These are phyloP conservation scores for Catostylus mosaicus DNA, from an alignment of 30 jellyfish, hydroid and myxozoan species.

Conservation along the genomic window DNA sequence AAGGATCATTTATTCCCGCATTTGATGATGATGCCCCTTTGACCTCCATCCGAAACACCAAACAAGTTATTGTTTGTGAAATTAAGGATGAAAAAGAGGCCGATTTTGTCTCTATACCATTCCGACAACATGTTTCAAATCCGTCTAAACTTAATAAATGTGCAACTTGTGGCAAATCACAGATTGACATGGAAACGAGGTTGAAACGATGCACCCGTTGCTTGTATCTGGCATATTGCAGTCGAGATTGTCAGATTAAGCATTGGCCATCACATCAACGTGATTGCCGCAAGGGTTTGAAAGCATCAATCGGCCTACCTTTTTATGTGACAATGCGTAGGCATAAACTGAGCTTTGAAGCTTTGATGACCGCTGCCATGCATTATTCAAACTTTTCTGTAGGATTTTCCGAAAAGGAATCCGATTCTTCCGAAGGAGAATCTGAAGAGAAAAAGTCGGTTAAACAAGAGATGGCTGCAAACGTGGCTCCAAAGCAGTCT, in stretches of 20 bases:
- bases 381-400: slow-evolving; percentile 74
- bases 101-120: slow-evolving; percentile 77
- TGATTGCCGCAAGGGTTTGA: slow-evolving; percentile 76
- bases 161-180: slow-evolving; percentile 57
- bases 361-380: slow-evolving; percentile 44
- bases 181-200: slow-evolving; percentile 47
- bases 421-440: slow-evolving; percentile 36
- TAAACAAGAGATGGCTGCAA: slow-evolving; percentile 3
- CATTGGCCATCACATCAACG: slow-evolving; percentile 84
- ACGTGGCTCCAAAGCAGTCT: slow-evolving; percentile 1
- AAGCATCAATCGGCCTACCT: slow-evolving; percentile 81
- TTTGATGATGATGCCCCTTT: slow-evolving; percentile 67
- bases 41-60: slow-evolving; percentile 19
- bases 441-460: slow-evolving; percentile 25
- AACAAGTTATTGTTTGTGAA: slow-evolving; percentile 79
- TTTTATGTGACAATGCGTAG: slow-evolving; percentile 64
- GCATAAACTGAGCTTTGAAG: slow-evolving; percentile 42
- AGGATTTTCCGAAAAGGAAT: slow-evolving; percentile 29
- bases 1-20: slow-evolving; percentile 42
- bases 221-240: slow-evolving; percentile 83
- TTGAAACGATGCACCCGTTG: slow-evolving; percentile 96
- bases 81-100: slow-evolving; percentile 64
- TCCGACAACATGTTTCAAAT: slow-evolving; percentile 53
- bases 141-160: slow-evolving; percentile 34
- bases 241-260: slow-evolving; percentile 84